phyloP scores from a whole-genome alignment of 2,797 vertebrate species.

The Gastrophryne carolinensis region DNA sequence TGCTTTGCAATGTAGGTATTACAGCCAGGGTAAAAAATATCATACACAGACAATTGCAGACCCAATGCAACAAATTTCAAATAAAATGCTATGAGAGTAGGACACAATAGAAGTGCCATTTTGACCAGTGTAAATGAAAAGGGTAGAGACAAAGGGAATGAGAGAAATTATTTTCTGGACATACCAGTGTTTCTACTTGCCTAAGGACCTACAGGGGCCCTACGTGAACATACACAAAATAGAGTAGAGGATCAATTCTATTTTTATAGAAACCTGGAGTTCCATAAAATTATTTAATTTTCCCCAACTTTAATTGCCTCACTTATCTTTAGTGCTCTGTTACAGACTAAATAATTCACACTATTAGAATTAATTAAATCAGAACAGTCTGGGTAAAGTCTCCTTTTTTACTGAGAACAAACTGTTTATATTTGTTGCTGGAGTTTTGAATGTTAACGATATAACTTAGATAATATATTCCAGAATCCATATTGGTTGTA shows the following conservation, averaged over 20 bases:
- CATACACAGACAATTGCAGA: no score
- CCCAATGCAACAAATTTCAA: no score
- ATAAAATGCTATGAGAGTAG: no score
- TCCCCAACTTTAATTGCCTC: not conserved
- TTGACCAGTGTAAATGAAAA: no score
- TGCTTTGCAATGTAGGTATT: no score
- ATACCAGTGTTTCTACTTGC: no score
- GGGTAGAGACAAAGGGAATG: no score
- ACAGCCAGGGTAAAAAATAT: no score
- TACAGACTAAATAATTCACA: not conserved
- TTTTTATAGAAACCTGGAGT: not conserved
- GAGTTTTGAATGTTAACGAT: not conserved
- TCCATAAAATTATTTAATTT: not conserved
- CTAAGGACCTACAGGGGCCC: no score
- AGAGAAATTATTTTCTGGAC: no score
- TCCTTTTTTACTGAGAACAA: not conserved
- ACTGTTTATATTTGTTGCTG: not conserved
- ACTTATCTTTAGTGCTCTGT: conserved; percentile 2
- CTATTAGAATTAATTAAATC: not conserved
- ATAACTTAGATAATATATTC: not conserved
- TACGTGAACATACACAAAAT: no score
- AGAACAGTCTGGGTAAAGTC: not conserved
- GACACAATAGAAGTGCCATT: no score
- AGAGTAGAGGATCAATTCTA: not conserved
- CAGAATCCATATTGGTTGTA: not conserved